phyloP scores from a whole-genome alignment of 1,140 invertebrate genomes.

The Bombus fervidus region DNA sequence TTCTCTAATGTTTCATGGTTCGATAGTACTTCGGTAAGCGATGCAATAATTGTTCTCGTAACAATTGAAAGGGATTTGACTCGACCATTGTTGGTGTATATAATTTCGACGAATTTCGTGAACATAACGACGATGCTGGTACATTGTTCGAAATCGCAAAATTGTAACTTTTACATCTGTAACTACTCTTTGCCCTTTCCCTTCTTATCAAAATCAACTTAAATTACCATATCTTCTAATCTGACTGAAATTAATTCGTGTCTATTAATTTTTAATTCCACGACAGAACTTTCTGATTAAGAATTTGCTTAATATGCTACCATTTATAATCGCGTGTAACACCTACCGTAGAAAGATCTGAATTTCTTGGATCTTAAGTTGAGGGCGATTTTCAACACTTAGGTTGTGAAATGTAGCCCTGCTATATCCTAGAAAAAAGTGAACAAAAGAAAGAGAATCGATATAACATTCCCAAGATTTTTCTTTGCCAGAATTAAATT shows the following conservation, averaged over 20 bases:
- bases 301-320: not conserved
- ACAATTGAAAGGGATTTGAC: not conserved
- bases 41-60: slow-evolving; percentile 6
- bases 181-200: too few relatives aligned
- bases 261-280: not conserved
- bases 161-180: too few relatives aligned
- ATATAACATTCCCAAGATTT: not conserved
- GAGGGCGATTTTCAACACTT: not conserved
- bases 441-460: not conserved
- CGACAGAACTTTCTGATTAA: too few relatives aligned
- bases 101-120: not conserved
- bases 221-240: too few relatives aligned
- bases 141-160: not conserved
- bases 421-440: not conserved
- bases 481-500: slow-evolving; percentile 12
- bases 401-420: not conserved
- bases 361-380: not conserved
- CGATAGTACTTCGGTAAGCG: slow-evolving; percentile 1
- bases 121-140: not conserved
- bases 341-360: not conserved
- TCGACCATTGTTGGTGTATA: not conserved
- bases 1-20: not conserved
- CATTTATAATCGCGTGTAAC: not conserved
- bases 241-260: not conserved
- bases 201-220: too few relatives aligned